Evolutionary conservation across 92 coral and sea anemone genomes (phyloP), one percentile per base, ranked within the genome.

Genomic region (Scolanthus callimorphus): DNA sequence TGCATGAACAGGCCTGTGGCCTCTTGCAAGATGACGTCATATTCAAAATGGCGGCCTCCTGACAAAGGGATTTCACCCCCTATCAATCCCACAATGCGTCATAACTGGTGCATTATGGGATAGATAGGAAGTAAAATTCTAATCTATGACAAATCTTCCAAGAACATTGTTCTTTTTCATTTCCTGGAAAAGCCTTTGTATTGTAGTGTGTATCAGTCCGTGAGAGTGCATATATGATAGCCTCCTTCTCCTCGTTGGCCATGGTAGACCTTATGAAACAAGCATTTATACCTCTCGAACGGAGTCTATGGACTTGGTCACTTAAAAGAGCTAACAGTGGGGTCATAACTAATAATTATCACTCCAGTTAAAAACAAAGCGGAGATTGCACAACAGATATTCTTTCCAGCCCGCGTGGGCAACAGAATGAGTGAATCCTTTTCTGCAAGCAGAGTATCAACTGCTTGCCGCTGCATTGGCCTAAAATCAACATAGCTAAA

Each of bases 61-160:
- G n/a, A n/a, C n/a, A n/a, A n/a, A n/a, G n/a, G 76, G 76, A 56
- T 70, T 59, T 47, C 51, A 69, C n/a, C 89, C 84, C 89, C 89
- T 75, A 22, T 50, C 27, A 53, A 75, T 79, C 31, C 75, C 63
- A 22, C 83, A 75, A 26, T 76, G 89, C 27, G 78, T 43, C n/a
- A n/a, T n/a, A n/a, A n/a, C n/a, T n/a, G n/a, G n/a, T n/a, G n/a
- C n/a, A n/a, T n/a, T n/a, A n/a, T n/a, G n/a, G n/a, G n/a, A n/a
- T n/a, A n/a, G n/a, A n/a, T n/a, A n/a, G n/a, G n/a, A n/a, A n/a
- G n/a, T n/a, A n/a, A n/a, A n/a, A n/a, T n/a, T n/a, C 39, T 82
- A 83, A 43, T 75, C 75, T 2, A 82, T 60, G 2, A 76, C 83
- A 47, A 75, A 64, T 41, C 45, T 66, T 11, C 44, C 67, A 2